Evolutionary conservation across 2,888 invertebrate species (phyloP).

Genomic region (Acleris emargana): DNA sequence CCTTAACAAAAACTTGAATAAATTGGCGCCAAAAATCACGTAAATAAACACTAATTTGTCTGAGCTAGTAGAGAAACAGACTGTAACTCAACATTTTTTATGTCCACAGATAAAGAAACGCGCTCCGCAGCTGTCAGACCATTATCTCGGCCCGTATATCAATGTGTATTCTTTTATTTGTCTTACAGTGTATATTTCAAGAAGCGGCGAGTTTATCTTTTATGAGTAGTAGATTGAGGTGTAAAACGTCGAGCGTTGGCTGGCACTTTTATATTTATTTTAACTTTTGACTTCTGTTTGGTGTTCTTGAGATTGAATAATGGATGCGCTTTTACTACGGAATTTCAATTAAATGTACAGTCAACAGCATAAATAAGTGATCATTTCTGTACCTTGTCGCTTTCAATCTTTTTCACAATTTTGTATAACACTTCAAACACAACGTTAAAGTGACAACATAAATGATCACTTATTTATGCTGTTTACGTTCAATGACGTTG

Average conservation of each 20-base stretch:
- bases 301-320: conserved; percentile 9
- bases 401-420: no score
- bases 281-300: conserved; percentile 40
- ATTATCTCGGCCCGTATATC: conserved; percentile 63
- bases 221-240: conserved; percentile 62
- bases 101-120: conserved; percentile 54
- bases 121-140: conserved; percentile 50
- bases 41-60: conserved; percentile 34
- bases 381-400: no score
- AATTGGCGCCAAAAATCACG: conserved; percentile 19
- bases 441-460: no score
- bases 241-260: conserved; percentile 50
- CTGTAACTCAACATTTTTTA: conserved; percentile 46
- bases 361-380: no score
- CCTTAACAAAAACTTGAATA: neutral
- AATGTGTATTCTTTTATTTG: conserved; percentile 59
- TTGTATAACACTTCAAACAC: no score
- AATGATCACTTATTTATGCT: no score
- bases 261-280: conserved; percentile 39
- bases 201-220: conserved; percentile 58
- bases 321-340: neutral
- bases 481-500: no score
- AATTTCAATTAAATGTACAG: no score
- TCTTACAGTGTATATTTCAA: conserved; percentile 48
- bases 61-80: conserved; percentile 16